phyloP scores from a whole-genome alignment of 1,140 invertebrate genomes.

The Doryteuthis pealeii region DNA sequence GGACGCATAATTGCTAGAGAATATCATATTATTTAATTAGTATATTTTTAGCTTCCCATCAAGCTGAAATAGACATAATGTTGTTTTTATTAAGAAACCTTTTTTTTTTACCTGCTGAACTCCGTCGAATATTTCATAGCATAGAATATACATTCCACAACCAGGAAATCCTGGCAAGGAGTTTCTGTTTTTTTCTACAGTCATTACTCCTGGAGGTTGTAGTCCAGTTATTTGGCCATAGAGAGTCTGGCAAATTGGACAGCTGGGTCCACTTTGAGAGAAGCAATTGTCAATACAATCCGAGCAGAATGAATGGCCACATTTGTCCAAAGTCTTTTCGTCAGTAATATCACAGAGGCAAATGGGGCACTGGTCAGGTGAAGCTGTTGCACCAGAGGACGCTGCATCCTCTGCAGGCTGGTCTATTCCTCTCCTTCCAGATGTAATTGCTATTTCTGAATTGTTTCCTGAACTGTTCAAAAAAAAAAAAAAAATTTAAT shows the following conservation, averaged over 20 bases:
- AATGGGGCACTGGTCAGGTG: conserved; percentile 33
- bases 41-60: too few species aligned
- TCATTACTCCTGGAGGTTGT: conserved; percentile 38
- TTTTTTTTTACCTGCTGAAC: conserved; percentile 49
- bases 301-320: conserved; percentile 40
- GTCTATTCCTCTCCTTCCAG: too few species aligned
- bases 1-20: too few species aligned
- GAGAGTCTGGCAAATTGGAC: conserved; percentile 44
- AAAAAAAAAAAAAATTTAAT: too few species aligned
- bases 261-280: conserved; percentile 32
- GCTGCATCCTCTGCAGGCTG: too few species aligned
- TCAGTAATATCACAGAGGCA: conserved; percentile 32
- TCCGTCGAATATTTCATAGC: conserved; percentile 39
- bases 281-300: conserved; percentile 37
- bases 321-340: conserved; percentile 31
- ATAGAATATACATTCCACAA: too few species aligned
- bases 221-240: conserved; percentile 45
- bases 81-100: too few species aligned
- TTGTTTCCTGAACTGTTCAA: too few species aligned
- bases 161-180: not conserved
- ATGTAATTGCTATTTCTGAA: too few species aligned
- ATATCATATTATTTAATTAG: too few species aligned
- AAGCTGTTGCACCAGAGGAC: not conserved
- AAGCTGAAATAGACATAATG: too few species aligned
- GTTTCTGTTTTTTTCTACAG: not conserved